Conservation (phyloP, 1,140 invertebrate species). For the Drosophila bocki region DNA sequence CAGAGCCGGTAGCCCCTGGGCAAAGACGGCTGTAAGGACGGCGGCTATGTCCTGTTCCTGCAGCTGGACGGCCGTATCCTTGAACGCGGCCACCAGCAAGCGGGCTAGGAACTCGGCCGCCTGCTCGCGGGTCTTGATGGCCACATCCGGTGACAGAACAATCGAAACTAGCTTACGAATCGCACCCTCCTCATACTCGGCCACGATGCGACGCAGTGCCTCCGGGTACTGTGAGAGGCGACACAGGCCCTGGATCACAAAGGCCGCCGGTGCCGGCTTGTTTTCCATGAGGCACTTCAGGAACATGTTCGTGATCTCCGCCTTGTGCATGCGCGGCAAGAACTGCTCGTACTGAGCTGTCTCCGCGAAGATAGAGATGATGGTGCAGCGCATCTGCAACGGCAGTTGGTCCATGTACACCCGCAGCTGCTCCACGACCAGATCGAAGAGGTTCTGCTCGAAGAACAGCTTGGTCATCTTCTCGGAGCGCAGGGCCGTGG, state of each 20-base stretch:
- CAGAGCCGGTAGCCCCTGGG: constrained; percentile 46
- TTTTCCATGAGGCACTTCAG: constrained; percentile 61
- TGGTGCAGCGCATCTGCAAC: constrained; percentile 51
- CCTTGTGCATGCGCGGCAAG: constrained; percentile 54
- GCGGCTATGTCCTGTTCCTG: constrained; percentile 36
- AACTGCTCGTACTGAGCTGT: constrained; percentile 64
- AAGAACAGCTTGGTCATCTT: constrained; percentile 79
- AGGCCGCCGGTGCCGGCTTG: constrained; percentile 52
- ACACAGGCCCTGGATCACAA: constrained; percentile 62
- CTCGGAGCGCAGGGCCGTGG: constrained; percentile 71
- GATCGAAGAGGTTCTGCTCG: constrained; percentile 77
- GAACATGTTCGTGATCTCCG: constrained; percentile 62
- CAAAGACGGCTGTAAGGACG: constrained; percentile 40
- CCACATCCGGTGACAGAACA: constrained; percentile 30
- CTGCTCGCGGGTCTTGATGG: constrained; percentile 73
- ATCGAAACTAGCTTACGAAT: constrained; percentile 55
- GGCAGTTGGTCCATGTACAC: constrained; percentile 28
- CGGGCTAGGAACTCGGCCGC: constrained; percentile 57
- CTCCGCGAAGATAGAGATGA: constrained; percentile 73
- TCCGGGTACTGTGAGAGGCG: constrained; percentile 59
- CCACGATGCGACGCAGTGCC: constrained; percentile 55
- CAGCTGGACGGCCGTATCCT: constrained; percentile 41
- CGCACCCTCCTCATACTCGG: constrained; percentile 41
- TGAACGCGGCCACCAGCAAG: constrained; percentile 56
- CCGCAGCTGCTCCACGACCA: constrained; percentile 55